These are phyloP conservation scores for Plectrocnemia conspersa DNA, from an alignment of 1,140 invertebrate genomes.

Conservation along the genomic window DNA sequence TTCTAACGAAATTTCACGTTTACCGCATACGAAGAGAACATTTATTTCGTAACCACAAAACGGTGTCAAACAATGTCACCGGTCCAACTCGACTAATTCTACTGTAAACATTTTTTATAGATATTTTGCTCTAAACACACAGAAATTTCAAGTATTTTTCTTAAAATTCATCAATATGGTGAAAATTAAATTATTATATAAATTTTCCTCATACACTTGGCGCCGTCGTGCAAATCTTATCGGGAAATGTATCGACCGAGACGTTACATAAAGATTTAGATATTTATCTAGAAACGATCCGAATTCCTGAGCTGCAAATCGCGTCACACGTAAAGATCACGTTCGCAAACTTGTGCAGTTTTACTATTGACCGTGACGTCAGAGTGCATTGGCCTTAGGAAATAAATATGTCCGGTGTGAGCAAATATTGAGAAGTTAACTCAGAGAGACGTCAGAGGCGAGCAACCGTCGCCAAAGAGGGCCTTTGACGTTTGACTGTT, in stretches of 20 bases:
- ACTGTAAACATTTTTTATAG: too few relatives aligned
- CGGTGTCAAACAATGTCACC: constrained; percentile 4
- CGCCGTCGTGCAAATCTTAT: too few relatives aligned
- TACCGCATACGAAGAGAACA: background rate
- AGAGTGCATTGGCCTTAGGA: constrained; percentile 19
- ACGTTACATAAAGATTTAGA: too few relatives aligned
- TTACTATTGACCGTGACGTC: constrained; percentile 24
- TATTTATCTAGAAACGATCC: too few relatives aligned
- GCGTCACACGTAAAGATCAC: too few relatives aligned
- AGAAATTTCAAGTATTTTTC: too few relatives aligned
- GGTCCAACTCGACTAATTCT: background rate
- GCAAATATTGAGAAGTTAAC: constrained; percentile 20
- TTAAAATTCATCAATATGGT: too few relatives aligned
- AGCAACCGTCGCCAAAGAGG: constrained; percentile 8
- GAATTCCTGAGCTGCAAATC: constrained; percentile 4
- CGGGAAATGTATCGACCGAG: too few relatives aligned
- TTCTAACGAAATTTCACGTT: constrained; percentile 7
- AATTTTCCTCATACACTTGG: too few relatives aligned
- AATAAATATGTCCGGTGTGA: constrained; percentile 18
- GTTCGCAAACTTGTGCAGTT: constrained; percentile 20
- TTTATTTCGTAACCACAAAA: constrained; percentile 5
- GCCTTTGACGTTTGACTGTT: too few relatives aligned
- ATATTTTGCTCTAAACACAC: too few relatives aligned
- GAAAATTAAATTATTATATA: too few relatives aligned
- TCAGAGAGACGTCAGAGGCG: background rate